Percentiles rank a stretch among this genome's conserved stretches.
Evolutionary conservation across 2,797 vertebrate genomes (phyloP).

Genomic region (Pangasius djambal): DNA sequence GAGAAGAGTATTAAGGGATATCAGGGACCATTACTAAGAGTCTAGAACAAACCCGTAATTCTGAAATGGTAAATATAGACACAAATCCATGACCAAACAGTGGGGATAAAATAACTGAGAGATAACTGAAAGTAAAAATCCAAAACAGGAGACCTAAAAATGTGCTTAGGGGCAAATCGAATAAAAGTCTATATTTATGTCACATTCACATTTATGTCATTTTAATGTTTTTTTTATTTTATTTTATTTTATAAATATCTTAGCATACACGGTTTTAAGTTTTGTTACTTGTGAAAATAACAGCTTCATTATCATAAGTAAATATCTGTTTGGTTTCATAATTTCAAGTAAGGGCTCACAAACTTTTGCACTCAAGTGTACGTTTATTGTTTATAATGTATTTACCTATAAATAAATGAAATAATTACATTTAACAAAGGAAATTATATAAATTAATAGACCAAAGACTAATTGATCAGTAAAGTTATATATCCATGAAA

Average conservation of each 20-base stretch:
- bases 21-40: background rate
- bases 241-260: background rate
- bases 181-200: background rate
- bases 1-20: background rate
- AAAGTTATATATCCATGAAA: constrained; percentile 1
- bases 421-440: background rate
- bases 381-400: background rate
- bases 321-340: background rate
- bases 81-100: background rate
- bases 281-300: background rate
- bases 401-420: background rate
- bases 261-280: background rate
- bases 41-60: background rate
- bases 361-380: background rate
- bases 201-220: background rate
- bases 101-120: background rate
- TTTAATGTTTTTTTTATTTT: background rate
- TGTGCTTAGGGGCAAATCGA: background rate
- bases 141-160: background rate
- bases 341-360: background rate
- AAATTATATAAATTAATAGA: background rate
- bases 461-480: background rate
- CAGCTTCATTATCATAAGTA: background rate
- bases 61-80: background rate
- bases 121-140: background rate